Base-by-base conservation (phyloP, 2,797 vertebrate species). In the Selene dorsalis region DNA sequence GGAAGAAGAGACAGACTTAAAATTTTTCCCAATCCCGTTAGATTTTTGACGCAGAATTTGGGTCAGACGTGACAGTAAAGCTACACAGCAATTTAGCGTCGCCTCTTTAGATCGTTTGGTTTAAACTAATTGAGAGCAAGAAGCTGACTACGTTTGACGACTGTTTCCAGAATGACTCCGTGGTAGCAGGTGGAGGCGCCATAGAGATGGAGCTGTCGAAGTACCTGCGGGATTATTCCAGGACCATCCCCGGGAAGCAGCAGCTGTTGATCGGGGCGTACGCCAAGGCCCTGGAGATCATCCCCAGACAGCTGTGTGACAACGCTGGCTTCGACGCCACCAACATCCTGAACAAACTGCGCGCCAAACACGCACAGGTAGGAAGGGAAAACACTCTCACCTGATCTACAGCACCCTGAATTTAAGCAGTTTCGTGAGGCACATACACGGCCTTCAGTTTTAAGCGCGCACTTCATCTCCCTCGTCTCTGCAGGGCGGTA, bases 151-250 rank as follows among this genome's bases (percentile, higher is more conserved):
- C 83, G n/a, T 41, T 71, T 22, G 0, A 79, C 1, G n/a, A 0
- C 10, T 18, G 20, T 86, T 85, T 87, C 0, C 91, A 99, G 98
- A 99, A 98, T 0, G 98, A 99, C 91, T 98, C 97, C 0, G 90
- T 99, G 0, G 98, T 99, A 7, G 98, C 97, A 0, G 98, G 97
- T 0, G 98, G 98, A 0, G 98, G 98, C 0, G 97, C 98, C 3
- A 98, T 99, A 4, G 98, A 99, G 93, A 99, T 99, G 97, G 98
- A 99, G 92, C 95, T 99, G 52, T 99, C 98, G 35, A 97, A 95
- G 69, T 98, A 96, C 92, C 94, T 99, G 61, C 92, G 98, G 63
- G 97, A 99, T 83, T 98, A 98, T 41, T 99, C 98, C 38, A 94
- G 98, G 86, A 99, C 97, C 93, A 98, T 99, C 89, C 98, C 98